These are phyloP conservation scores for Brienomyrus longianalis DNA, from an alignment of 2,113 vertebrate species.

Conservation along the genomic window DNA sequence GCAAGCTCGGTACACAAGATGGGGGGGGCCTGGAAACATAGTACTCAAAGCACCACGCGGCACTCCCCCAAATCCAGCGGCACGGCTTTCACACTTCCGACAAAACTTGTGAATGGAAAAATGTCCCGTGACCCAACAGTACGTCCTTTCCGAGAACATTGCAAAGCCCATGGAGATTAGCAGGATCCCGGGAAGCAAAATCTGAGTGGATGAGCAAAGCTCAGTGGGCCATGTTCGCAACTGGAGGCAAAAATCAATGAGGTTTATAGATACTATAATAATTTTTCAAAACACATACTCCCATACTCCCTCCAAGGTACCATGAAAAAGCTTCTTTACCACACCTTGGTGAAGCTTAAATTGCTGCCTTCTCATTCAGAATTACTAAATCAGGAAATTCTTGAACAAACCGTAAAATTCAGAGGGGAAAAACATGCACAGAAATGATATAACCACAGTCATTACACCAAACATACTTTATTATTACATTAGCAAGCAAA, in stretches of 20 bases:
- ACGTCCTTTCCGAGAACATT: constrained; percentile 39
- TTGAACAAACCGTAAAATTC: neutral
- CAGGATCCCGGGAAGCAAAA: neutral
- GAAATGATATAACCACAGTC: neutral
- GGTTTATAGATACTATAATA: neutral
- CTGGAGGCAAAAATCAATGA: neutral
- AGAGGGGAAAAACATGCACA: neutral
- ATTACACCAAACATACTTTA: neutral
- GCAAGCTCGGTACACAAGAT: neutral
- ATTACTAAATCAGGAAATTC: neutral
- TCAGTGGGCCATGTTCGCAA: neutral
- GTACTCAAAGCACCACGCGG: neutral
- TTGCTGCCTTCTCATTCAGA: neutral
- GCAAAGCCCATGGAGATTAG: constrained; percentile 25
- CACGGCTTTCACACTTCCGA: constrained; percentile 13
- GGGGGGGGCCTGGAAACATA: neutral
- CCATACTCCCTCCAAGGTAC: neutral
- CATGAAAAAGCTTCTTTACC: neutral
- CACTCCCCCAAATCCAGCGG: constrained; percentile 13
- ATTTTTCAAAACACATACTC: neutral
- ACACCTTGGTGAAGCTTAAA: neutral
- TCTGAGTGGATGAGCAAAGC: neutral
- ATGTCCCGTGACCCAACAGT: neutral
- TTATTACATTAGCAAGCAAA: neutral
- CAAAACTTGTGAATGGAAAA: constrained; percentile 36